These are phyloP conservation scores for Trichogramma evanescens DNA, from an alignment of 2,888 invertebrate genomes.

Conservation along the genomic window DNA sequence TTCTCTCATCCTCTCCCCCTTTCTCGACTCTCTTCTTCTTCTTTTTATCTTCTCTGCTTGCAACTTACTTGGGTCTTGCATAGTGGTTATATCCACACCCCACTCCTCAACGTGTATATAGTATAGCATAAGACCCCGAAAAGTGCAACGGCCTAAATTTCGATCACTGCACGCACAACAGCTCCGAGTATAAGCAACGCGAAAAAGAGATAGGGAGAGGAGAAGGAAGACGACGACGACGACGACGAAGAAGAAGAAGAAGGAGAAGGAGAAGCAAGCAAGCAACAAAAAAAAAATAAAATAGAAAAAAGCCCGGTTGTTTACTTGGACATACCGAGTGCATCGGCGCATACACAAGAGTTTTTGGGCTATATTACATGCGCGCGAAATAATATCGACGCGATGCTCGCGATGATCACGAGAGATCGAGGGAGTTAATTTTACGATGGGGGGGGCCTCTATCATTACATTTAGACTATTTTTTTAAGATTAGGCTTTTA, in stretches of 20 bases:
- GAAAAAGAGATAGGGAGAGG: conserved; percentile 25
- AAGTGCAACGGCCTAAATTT: conserved; percentile 49
- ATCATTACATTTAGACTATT: too few relatives aligned
- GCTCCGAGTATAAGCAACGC: conserved; percentile 31
- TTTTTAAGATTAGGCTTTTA: too few relatives aligned
- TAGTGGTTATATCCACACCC: not conserved
- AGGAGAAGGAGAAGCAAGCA: conserved; percentile 24
- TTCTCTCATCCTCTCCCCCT: conserved; percentile 33
- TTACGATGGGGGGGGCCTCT: too few relatives aligned
- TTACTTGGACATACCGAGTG: too few relatives aligned
- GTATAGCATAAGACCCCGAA: conserved; percentile 34
- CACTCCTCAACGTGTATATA: conserved; percentile 23
- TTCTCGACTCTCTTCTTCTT: conserved; percentile 28
- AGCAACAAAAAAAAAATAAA: too few relatives aligned
- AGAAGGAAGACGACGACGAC: not conserved
- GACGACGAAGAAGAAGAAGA: not conserved
- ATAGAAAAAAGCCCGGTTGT: too few relatives aligned
- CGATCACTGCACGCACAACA: conserved; percentile 8
- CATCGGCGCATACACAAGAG: too few relatives aligned
- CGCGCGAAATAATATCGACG: too few relatives aligned
- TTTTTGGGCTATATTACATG: too few relatives aligned
- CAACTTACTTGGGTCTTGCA: conserved; percentile 5
- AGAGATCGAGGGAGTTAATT: too few relatives aligned
- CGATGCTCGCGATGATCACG: too few relatives aligned
- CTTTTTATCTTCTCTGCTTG: conserved; percentile 19